Evolutionary conservation across 2,888 invertebrate species (phyloP), one percentile per base, ranked within the genome.

Genomic region (Eumacrocentrus americanus): DNA sequence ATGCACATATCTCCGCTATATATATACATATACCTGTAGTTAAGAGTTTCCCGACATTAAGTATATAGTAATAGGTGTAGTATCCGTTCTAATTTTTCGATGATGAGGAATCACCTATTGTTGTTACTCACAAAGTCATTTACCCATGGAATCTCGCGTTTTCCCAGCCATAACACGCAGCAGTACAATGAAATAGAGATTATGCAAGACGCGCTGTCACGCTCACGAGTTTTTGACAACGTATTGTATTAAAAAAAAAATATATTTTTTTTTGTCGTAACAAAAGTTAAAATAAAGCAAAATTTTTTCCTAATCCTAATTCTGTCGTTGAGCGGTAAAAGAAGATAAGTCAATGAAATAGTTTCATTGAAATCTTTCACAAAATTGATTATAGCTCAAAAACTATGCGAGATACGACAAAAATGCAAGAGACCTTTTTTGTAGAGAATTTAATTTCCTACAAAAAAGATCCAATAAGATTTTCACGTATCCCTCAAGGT

Each of bases 91-190:
- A 18, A 53, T 40, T 53, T 25, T 23, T 12, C 16, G 16, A 3
- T 51, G 9, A 40, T 2, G 7, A 38, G 16, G n/a, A 38, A 12
- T 38, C 6, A 12, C 52, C 35, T 14, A 53, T 53, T 53, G 52
- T 53, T 53, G n/a, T 14, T 6, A 6, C 12, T 20, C 37, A 34
- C 23, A 34, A 16, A 25, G 7, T 12, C 22, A 37, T 51, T 35
- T 51, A 22, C 40, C 23, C 52, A 53, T 34, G 7, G 42, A 42
- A 40, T 18, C 34, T 12, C 25, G 20, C 25, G 34, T 74, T 72
- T 74, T 72, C 72, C 68, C 70, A 70, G 58, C 60, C 61, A 64
- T 63, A 55, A 65, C 34, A 51, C 18, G 18, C 9, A n/a, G 3
- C 29, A 6, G 29, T 9, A 29, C 29, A 29, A 29, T 29, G 29